Conservation (phyloP, 1,140 invertebrate species). For the Mamestra configurata region DNA sequence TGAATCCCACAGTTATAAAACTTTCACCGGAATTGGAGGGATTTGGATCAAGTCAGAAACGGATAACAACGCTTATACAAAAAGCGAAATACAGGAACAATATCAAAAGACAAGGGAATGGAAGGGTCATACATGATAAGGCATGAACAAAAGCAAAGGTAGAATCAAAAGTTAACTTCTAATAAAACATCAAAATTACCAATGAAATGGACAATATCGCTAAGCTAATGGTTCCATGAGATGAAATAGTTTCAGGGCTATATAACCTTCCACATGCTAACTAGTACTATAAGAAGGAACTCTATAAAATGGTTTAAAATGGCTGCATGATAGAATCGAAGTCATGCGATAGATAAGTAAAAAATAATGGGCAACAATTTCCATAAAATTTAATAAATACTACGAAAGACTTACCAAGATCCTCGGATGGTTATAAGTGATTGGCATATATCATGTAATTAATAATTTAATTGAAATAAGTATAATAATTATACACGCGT, state of each 20-base stretch:
- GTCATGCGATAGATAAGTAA: constrained; percentile 62
- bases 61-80: constrained; percentile 22
- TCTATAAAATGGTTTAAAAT: constrained; percentile 39
- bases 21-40: neutral
- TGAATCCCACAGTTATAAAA: neutral
- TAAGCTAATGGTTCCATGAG: constrained; percentile 54
- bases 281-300: constrained; percentile 44
- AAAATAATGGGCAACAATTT: constrained; percentile 37
- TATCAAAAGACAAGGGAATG: constrained; percentile 33
- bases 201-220: constrained; percentile 46
- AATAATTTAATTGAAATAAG: constrained; percentile 34
- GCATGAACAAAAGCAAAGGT: constrained; percentile 54
- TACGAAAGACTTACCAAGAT: constrained; percentile 64
- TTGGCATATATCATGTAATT: constrained; percentile 32
- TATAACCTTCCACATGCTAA: constrained; percentile 60
- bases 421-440: constrained; percentile 53
- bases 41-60: constrained; percentile 1
- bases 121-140: constrained; percentile 57
- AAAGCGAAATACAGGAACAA: constrained; percentile 36
- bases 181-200: constrained; percentile 48
- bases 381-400: constrained; percentile 43
- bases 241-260: constrained; percentile 58
- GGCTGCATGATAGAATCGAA: constrained; percentile 59
- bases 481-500: constrained; percentile 40
- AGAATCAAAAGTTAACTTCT: constrained; percentile 44